phyloP scores from a whole-genome alignment of 2,797 vertebrate genomes.

The Lepus oiostolus region DNA sequence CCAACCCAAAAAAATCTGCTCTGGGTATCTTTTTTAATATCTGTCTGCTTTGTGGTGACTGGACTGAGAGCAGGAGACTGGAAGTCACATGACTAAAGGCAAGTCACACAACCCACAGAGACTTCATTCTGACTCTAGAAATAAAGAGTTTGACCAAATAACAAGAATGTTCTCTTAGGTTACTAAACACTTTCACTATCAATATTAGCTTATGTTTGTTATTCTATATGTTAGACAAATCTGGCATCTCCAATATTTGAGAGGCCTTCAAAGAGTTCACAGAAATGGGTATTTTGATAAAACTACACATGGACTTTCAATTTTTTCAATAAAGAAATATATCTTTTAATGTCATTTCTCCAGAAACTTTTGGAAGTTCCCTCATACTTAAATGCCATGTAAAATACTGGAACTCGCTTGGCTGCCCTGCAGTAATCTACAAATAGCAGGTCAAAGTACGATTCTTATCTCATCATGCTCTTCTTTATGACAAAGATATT shows the following conservation, averaged over 20 bases:
- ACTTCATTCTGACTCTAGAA: constrained; percentile 37
- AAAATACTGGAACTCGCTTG: background rate
- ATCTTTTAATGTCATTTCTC: too few relatives aligned
- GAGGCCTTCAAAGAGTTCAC: too few relatives aligned
- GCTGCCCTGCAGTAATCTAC: background rate
- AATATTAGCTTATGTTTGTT: background rate
- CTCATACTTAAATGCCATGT: background rate
- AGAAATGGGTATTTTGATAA: too few relatives aligned
- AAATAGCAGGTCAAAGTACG: background rate
- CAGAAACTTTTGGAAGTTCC: too few relatives aligned
- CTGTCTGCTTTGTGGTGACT: background rate
- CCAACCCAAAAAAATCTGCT: constrained; percentile 9
- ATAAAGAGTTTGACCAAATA: background rate
- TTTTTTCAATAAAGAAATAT: too few relatives aligned
- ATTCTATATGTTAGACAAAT: background rate
- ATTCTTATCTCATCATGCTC: background rate
- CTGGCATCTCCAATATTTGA: rapidly evolving
- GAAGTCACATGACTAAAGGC: background rate
- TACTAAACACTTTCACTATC: background rate
- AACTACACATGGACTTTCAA: too few relatives aligned
- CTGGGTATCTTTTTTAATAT: background rate
- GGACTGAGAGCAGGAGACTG: background rate
- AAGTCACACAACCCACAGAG: background rate
- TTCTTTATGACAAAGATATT: background rate
- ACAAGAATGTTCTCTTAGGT: constrained; percentile 7